Percentiles rank a stretch among this genome's conserved stretches.
Evolutionary conservation across 2,888 invertebrate species (phyloP).

Genomic region (Dryadula phaetusa): DNA sequence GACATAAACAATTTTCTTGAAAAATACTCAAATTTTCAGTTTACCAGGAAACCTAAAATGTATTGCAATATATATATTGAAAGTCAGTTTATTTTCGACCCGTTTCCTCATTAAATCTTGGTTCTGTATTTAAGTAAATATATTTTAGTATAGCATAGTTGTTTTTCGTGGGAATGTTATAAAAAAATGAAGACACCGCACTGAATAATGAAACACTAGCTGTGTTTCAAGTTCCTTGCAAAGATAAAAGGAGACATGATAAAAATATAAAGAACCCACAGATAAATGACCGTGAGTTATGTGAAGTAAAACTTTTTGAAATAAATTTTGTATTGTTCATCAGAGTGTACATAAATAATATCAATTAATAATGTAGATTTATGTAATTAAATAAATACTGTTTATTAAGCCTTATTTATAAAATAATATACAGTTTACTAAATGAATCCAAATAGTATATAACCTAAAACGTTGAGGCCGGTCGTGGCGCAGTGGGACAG

Average conservation of each 20-base stretch:
- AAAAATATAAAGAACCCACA: slow-evolving; percentile 3
- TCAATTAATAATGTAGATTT: slow-evolving; percentile 6
- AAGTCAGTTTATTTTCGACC: neutral
- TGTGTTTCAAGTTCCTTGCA: slow-evolving; percentile 18
- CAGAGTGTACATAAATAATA: neutral
- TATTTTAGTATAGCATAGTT: neutral
- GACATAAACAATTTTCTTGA: no score
- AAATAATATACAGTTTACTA: neutral
- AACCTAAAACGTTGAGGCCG: no score
- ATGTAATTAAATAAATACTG: neutral
- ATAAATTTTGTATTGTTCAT: neutral
- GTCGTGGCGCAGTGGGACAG: no score
- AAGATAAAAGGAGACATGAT: slow-evolving; percentile 17
- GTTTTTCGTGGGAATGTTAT: neutral
- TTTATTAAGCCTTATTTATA: neutral
- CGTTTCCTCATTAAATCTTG: slow-evolving; percentile 1
- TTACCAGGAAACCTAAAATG: no score
- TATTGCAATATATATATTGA: neutral
- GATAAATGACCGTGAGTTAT: neutral
- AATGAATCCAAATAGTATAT: neutral
- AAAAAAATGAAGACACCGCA: slow-evolving; percentile 15
- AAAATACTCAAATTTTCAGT: no score
- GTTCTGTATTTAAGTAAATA: neutral
- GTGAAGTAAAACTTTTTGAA: neutral
- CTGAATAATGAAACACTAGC: slow-evolving; percentile 14